Evolutionary conservation across 2,888 invertebrate genomes (phyloP), one percentile per base, ranked within the genome.

Genomic region (Chrysotoxum bicinctum): DNA sequence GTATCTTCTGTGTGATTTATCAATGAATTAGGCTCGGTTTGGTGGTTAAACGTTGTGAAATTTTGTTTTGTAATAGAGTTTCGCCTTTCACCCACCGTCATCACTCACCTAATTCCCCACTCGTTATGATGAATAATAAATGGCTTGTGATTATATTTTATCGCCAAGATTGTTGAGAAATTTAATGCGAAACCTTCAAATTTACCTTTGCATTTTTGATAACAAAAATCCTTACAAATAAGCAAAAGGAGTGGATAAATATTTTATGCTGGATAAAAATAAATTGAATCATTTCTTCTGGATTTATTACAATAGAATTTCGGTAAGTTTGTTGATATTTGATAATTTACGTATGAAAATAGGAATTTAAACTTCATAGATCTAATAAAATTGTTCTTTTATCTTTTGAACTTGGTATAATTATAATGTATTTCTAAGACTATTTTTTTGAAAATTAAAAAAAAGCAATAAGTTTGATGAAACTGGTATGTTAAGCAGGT

Each of bases 1-100:
- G 45, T 35, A 69, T 78, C 62, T 62, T 54, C 60, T 54, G 48
- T 79, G 79, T 70, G 78, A 83, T 83, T 73, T 79, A 78, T 79
- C 74, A 79, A 66, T 70, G 79, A 70, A 60, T 64, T 64, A 74
- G 69, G 62, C 35, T 54, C 54, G 16, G 54, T 68, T 74, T 74
- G 35, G 48, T 78, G 64, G 50, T 30, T 78, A 69, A 79, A 84
- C 35, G 74, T 19, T 69, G 64, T 62, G 48, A 30, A 30, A 50
- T 45, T 66, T 66, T 66, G 6, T 43, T 9, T 9, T 40, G 30
- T 37, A 26, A 14, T 40, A 8, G 3, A 23, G 23, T 52, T 21
- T 19, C 16, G 23, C 16, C 21, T 54, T 9, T 60, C 8, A 8
- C 1, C 21, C 43, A 43, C 9, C 21, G 21, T 32, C 40, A 40